Evolutionary conservation across 2,888 invertebrate species (phyloP).

Genomic region (Brachycybe producta): DNA sequence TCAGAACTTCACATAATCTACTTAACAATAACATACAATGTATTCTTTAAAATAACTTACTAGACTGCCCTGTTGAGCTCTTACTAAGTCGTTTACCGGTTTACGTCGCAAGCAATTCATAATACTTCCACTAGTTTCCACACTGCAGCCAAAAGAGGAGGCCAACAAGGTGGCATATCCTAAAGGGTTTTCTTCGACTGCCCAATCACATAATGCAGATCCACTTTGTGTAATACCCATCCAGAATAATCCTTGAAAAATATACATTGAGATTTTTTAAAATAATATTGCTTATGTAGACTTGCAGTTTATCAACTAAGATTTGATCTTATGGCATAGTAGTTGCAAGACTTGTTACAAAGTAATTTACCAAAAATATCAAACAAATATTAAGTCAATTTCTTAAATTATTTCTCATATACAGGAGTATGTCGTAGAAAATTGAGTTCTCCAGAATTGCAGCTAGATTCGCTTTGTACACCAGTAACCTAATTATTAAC

Average conservation of each 20-base stretch:
- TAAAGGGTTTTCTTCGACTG: conserved; percentile 11
- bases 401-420: too few relatives aligned
- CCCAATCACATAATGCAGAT: conserved; percentile 14
- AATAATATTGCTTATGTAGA: neutral
- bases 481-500: too few relatives aligned
- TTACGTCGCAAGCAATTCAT: conserved; percentile 4
- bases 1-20: too few relatives aligned
- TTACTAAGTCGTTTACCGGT: neutral
- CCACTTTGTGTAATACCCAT: conserved; percentile 16
- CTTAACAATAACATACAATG: too few relatives aligned
- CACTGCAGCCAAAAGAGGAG: neutral
- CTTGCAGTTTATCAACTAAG: too few relatives aligned
- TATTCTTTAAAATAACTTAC: too few relatives aligned
- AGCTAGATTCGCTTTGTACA: too few relatives aligned
- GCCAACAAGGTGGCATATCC: conserved; percentile 6
- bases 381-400: too few relatives aligned
- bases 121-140: neutral
- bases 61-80: neutral
- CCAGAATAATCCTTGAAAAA: conserved; percentile 14
- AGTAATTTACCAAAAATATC: neutral
- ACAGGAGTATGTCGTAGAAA: too few relatives aligned
- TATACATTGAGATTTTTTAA: neutral
- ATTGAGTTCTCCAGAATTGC: too few relatives aligned
- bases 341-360: too few relatives aligned
- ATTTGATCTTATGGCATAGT: neutral